These are phyloP conservation scores for Accipiter virgatus DNA, from an alignment of 2,113 vertebrate genomes.

Conservation along the genomic window DNA sequence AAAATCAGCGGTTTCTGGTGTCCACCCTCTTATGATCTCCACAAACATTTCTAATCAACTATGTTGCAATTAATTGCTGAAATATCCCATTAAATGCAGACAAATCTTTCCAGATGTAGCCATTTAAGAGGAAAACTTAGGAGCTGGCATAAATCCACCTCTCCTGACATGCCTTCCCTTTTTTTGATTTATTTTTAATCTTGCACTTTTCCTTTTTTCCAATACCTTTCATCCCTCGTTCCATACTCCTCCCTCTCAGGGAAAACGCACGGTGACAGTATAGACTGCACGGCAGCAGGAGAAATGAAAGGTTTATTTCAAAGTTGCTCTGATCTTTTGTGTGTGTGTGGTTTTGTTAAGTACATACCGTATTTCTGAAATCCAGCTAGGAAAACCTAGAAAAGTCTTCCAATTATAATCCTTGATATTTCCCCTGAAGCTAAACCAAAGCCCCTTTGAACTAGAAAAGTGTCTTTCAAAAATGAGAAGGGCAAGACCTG, in stretches of 20 bases:
- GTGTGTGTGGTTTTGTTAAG: slow-evolving; percentile 54
- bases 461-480: slow-evolving; percentile 65
- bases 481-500: slow-evolving; percentile 61
- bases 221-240: not conserved
- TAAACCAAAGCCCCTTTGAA: slow-evolving; percentile 70
- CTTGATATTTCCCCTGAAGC: slow-evolving; percentile 68
- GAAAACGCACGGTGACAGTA: not conserved
- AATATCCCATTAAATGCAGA: not conserved
- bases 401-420: slow-evolving; percentile 72
- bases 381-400: slow-evolving; percentile 62
- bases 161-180: not conserved
- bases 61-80: not conserved
- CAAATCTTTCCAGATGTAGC: not conserved
- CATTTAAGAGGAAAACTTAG: not conserved
- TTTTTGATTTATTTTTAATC: slow-evolving; percentile 52
- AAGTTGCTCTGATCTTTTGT: slow-evolving; percentile 43
- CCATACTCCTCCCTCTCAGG: not conserved
- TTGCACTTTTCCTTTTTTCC: not conserved
- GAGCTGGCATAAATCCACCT: not conserved
- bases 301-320: slow-evolving; percentile 52
- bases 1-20: not conserved
- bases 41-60: not conserved
- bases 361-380: slow-evolving; percentile 45
- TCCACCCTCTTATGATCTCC: not conserved
- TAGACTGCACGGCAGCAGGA: not conserved